Conservation (phyloP, 1,140 invertebrate genomes). For the Sycophaga agraensis region DNA sequence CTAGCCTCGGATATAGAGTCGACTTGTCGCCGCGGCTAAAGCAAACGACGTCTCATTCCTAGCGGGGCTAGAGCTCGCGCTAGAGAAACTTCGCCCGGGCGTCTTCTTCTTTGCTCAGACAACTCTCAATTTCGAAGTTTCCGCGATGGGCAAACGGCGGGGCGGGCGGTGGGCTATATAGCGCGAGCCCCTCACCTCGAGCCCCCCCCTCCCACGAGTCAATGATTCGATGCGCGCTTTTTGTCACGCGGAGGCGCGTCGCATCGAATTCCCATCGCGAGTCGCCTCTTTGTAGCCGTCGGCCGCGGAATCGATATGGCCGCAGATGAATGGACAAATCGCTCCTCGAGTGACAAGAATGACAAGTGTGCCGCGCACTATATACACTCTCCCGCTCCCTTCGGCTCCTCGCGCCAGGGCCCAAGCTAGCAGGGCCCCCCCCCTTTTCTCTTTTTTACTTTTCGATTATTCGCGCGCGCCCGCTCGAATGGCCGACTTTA, state of each 20-base stretch:
- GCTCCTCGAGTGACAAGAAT: background rate
- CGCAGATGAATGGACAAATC: slow-evolving; percentile 18
- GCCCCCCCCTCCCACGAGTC: too few relatives aligned
- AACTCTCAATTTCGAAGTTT: slow-evolving; percentile 27
- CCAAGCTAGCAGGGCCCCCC: background rate
- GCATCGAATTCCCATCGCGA: background rate
- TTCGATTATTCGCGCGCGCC: background rate
- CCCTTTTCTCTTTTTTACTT: slow-evolving; percentile 15
- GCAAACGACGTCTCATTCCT: slow-evolving; percentile 20
- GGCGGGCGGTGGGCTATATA: too few relatives aligned
- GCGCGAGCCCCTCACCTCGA: too few relatives aligned
- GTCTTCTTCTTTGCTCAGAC: background rate
- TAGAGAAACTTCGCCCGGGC: background rate
- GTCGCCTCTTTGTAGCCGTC: background rate
- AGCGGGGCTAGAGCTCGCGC: too few relatives aligned
- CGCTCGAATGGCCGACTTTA: background rate
- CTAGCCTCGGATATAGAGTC: too few relatives aligned
- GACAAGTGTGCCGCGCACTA: background rate
- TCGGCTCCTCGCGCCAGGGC: background rate
- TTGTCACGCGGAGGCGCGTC: background rate
- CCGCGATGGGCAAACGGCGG: background rate
- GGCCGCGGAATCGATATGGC: slow-evolving; percentile 10
- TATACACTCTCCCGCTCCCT: background rate
- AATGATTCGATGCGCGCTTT: background rate
- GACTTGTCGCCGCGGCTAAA: background rate